Percentiles rank a stretch among this genome's conserved stretches.
Evolutionary conservation across 1,140 invertebrate species (phyloP).

Genomic region (Planococcus citri): DNA sequence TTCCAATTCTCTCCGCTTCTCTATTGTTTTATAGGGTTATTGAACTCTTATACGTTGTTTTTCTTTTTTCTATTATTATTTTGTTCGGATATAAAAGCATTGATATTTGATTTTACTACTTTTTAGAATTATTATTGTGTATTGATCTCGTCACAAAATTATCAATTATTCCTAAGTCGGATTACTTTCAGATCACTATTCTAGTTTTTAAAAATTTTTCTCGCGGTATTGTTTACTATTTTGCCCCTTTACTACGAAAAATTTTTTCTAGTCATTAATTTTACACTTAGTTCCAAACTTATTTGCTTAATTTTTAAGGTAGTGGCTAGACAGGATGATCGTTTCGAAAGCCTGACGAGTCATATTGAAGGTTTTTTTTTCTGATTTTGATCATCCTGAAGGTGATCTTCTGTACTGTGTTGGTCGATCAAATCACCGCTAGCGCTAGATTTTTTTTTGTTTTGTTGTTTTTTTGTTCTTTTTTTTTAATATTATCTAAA

Average conservation of each 20-base stretch:
- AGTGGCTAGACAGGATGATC: conserved; percentile 3
- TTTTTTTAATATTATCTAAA: too few relatives aligned
- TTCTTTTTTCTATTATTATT: not conserved
- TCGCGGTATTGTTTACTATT: not conserved
- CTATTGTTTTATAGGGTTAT: not conserved
- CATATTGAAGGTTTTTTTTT: too few relatives aligned
- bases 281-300: conserved; percentile 16
- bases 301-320: conserved; percentile 12
- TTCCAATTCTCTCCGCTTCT: not conserved
- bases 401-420: conserved; percentile 5
- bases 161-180: conserved; percentile 14
- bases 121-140: not conserved
- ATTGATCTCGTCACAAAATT: conserved; percentile 18
- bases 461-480: not conserved
- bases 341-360: not conserved
- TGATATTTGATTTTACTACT: not conserved
- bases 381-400: not conserved
- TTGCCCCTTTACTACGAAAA: not conserved
- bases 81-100: not conserved
- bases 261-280: conserved; percentile 18
- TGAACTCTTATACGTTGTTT: too few relatives aligned
- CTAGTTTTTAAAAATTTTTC: conserved; percentile 17
- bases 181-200: conserved; percentile 18
- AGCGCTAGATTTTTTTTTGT: not conserved
- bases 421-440: not conserved